Base-by-base conservation (phyloP, 2,113 vertebrate species). In the Gadus chalcogrammus region DNA sequence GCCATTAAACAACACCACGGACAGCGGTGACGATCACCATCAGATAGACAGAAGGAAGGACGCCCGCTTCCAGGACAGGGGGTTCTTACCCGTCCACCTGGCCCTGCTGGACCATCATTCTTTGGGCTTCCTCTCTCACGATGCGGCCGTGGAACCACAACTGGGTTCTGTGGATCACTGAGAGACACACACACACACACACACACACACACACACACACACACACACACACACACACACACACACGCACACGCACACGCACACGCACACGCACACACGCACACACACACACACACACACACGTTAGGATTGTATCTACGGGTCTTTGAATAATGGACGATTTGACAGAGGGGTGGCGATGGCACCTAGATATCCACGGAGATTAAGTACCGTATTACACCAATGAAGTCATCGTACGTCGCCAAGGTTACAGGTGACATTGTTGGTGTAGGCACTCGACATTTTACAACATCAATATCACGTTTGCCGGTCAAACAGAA, bases 61-160 rank as follows among this genome's bases (percentile, higher is more conserved):
- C 31, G 17, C 55, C 55, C 7, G 13, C 28, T 31, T 55, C 52
- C 52, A 16, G 12, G 52, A 16, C 53, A 12, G 16, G 55, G 58
- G 4, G 8, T 3, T 74, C 94, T 88, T 92, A 98, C 97, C 97
- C 97, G 8, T 99, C 97, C 65, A 99, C 97, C 82, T 97, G 95
- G 64, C 97, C 97, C 87, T 99, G 97, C 63, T 99, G 96, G 24
- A 94, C 94, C 77, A 99, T 95, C 91, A 98, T 95, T 79, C 92
- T 92, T 89, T 98, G 96, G 3, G 97, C 96, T 68, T 99, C 97
- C 80, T 99, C 97, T 84, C 97, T 91, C 82, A 97, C 93, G 84
- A 99, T 98, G 78, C 95, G 93, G 64, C 97, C 97, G 0, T 99
- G 97, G 83, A 99, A 99, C 97, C 97, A 99, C 59, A 97, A 92